phyloP scores from a whole-genome alignment of 35 echinoderm and acorn worm genomes.

The Acanthaster planci region DNA sequence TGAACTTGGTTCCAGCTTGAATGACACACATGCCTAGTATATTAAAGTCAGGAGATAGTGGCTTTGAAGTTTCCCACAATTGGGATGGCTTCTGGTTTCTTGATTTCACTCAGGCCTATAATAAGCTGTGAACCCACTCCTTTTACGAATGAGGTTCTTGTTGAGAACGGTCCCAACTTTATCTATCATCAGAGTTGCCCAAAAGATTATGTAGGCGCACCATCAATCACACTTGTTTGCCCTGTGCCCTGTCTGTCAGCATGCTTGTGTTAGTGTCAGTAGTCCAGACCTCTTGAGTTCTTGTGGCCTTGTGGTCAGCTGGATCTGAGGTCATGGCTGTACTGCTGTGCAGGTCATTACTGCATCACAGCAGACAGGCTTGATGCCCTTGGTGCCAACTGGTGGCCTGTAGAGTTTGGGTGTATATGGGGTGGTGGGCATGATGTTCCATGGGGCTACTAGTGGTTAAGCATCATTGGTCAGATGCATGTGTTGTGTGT shows the following conservation, averaged over 20 bases:
- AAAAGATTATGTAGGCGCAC: slow-evolving; percentile 2
- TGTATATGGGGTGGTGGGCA: neutral
- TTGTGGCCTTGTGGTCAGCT: slow-evolving; percentile 10
- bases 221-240: neutral
- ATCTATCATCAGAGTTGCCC: neutral
- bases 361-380: neutral
- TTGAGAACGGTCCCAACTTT: neutral
- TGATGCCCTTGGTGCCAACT: neutral
- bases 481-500: no score
- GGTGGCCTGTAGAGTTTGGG: neutral
- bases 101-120: neutral
- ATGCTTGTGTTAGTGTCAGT: neutral
- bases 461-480: no score
- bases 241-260: neutral
- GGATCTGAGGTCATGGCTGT: neutral
- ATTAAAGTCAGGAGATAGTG: neutral
- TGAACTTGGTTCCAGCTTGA: no score
- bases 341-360: neutral
- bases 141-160: neutral
- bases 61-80: neutral
- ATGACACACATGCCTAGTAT: no score
- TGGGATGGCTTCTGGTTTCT: neutral
- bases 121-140: neutral
- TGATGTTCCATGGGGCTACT: neutral
- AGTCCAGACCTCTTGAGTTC: neutral